phyloP scores from a whole-genome alignment of 2,888 invertebrate genomes.

The Eustalomyia histrio region DNA sequence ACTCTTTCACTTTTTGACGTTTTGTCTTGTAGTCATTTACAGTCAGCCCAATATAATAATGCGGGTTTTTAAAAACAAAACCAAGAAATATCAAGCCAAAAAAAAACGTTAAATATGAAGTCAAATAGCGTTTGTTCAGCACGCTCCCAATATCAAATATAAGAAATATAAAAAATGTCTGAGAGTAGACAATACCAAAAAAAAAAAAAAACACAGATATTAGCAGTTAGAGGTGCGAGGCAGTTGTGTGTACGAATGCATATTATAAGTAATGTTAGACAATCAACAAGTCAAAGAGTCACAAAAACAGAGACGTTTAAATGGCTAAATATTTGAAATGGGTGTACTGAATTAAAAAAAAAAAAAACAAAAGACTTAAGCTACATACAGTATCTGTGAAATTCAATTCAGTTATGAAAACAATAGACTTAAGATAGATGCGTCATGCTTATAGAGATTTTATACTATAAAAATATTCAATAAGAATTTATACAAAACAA shows the following conservation, averaged over 20 bases:
- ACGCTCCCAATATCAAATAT: conserved; percentile 33
- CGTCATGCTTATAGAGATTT: neutral
- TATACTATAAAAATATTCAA: too few relatives aligned
- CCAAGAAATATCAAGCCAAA: conserved; percentile 9
- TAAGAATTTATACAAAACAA: too few relatives aligned
- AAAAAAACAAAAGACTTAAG: conserved; percentile 15
- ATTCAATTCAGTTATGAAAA: neutral
- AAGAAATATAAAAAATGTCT: conserved; percentile 18
- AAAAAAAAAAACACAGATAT: neutral
- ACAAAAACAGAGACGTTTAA: conserved; percentile 46
- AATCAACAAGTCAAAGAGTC: conserved; percentile 64
- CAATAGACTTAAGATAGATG: conserved; percentile 43
- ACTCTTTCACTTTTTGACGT: conserved; percentile 38
- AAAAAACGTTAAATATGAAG: conserved; percentile 44
- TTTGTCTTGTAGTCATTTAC: conserved; percentile 49
- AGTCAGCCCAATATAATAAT: conserved; percentile 29
- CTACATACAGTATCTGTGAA: neutral
- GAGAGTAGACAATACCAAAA: neutral
- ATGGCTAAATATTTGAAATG: neutral
- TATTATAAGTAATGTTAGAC: conserved; percentile 58
- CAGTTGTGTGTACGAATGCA: conserved; percentile 52
- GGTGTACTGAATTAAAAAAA: neutral
- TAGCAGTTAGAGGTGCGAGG: conserved; percentile 21
- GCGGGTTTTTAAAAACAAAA: conserved; percentile 30
- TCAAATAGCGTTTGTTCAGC: conserved; percentile 46